Base-by-base conservation (phyloP, 2,888 invertebrate species). In the Galeopsomyia nigrocyanea region DNA sequence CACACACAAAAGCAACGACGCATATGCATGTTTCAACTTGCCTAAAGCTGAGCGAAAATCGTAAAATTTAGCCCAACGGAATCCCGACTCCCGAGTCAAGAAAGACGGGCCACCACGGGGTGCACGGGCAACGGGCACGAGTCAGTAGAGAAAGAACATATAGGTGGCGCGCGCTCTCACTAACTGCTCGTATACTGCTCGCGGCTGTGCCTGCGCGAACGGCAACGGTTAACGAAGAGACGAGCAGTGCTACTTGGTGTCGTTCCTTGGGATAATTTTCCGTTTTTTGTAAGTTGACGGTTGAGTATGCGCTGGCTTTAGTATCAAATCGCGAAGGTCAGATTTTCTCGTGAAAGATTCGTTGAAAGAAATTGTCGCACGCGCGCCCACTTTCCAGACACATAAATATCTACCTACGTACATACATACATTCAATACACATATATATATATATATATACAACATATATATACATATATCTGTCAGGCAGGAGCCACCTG, bases 21-120 rank as follows among this genome's bases (percentile, higher is more conserved):
- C 39, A 26, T 14, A 16, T 47, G 10, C 16, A 64, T 21, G 21
- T 22, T 13, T 16, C 16, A 13, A 56, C 46, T 26, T 75, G 55
- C 71, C 57, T 77, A 21, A 39, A 39, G 9, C 50, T 55, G n/a
- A 64, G 73, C 78, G 79, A 81, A 82, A 82, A 82, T 83, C 82
- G 78, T 80, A 83, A n/a, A 65, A 65, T 81, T 83, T 82, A 84
- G 83, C 83, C 77, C 82, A 84, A 84, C 84, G 83, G 81, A 84
- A 83, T 83, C 80, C 80, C 80, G 77, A 79, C 3, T 31, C 31
- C 31, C 39, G 39, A 39, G 39, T 39, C 39, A 47, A 26, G 26
- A 17, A 10, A 26, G 31, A 39, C 14, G 19, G 7, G 7, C 19
- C 19, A 16, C 31, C 17, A 5, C 39, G 10, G n/a, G 57, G 7